Evolutionary conservation across 2,888 invertebrate genomes (phyloP), one percentile per base, ranked within the genome.

Genomic region (Lampropteryx suffumata): DNA sequence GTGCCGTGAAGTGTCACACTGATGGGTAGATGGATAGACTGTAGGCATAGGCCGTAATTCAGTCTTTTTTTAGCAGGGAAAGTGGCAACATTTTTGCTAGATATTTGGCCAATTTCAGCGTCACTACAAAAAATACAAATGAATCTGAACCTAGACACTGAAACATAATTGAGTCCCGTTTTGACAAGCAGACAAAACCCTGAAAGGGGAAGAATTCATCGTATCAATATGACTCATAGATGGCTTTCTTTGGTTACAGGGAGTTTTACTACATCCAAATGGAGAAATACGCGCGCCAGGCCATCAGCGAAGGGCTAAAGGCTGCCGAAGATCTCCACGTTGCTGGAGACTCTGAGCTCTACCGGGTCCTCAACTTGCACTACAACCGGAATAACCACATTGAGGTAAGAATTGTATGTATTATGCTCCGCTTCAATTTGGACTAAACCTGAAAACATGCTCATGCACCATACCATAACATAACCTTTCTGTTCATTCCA

Each of bases 231-330:
- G 1, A 42, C 33, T 51, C 10, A 51, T 37, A 14, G 27, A 1
- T 2, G n/a, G 10, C 5, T 66, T 62, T 71, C 41, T 54, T 50
- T 76, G 47, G 59, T 85, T 85, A 40, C 94, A 99, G 99, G 91
- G 99, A 99, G 92, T 99, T 99, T 93, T 99, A 98, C 94, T 99
- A 99, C 92, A 99, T 99, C 82, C 99, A 99, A 92, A 99, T 99
- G 99, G 99, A 99, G 92, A 99, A 99, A 90, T 99, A 98, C 91
- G 99, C 99, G 59, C 94, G 99, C 69, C 99, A 99, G 89, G 97
- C 98, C 39, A 95, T 99, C 73, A 97, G 97, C 69, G 99, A 99
- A 91, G 99, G 99, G 57, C 93, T 98, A 71, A 97, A 97, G 85
- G 94, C 94, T 73, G 94, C 95, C 12, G 98, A 99, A 64, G 98